Evolutionary conservation across 2,113 vertebrate genomes (phyloP), one percentile per base, ranked within the genome.

Genomic region (Sterna hirundo): DNA sequence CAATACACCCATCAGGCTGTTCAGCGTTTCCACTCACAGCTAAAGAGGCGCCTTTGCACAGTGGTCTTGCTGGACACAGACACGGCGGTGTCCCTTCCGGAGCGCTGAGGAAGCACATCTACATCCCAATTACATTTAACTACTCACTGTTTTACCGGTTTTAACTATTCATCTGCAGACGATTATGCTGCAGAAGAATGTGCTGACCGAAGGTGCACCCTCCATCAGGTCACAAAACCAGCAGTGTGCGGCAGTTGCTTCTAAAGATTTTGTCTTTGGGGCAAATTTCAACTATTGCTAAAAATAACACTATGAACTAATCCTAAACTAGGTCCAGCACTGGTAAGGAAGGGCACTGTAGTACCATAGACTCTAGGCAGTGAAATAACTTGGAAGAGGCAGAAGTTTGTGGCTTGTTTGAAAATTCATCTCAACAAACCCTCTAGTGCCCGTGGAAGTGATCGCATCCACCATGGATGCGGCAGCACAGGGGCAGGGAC

Each of bases 391-490:
- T 23, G 17, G 44, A 23, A n/a, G n/a, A n/a, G 18, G 44, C 36
- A 14, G 7, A 32, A 12, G 18, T 13, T 10, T 5, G 16, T 11
- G 16, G 32, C 11, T 61, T 36, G 30, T 46, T 9, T 21, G 20
- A 54, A 54, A 10, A 15, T 6, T 22, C 9, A 23, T 12, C 58
- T 42, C 34, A 17, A 71, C 38, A 14, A 87, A 34, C 30, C 6
- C 23, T 4, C 32, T 6, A 6, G 8, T 4, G 11, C 25, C 51
- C 6, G 30, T 8, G 9, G 30, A 47, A 66, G 11, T 21, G 9
- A 17, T 4, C 1, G 2, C 27, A 4, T 9, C 38, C 20, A 4
- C 38, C 51, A 12, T 0, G 2, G 52, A 12, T 23, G 3, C 1
- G 0, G 62, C 30, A 21, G n/a, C 42, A 17, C 17, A 2, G 1